Conservation (phyloP, 2,113 vertebrate genomes). For the Triplophysa dalaica region DNA sequence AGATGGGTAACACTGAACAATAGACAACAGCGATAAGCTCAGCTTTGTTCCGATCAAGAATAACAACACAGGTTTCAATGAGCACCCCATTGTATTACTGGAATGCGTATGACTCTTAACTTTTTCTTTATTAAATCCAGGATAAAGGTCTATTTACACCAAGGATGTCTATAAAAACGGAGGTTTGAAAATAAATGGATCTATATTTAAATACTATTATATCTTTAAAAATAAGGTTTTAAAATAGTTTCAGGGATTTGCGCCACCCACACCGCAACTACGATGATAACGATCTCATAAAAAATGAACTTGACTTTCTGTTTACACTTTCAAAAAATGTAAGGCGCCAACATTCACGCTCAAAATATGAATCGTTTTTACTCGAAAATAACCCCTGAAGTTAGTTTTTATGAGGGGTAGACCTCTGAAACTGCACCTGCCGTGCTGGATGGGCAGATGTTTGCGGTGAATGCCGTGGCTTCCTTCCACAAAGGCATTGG, state of each 20-base stretch:
- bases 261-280: too few species aligned
- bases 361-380: too few species aligned
- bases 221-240: too few species aligned
- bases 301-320: too few species aligned
- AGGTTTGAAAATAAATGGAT: too few species aligned
- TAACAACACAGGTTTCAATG: conserved; percentile 2
- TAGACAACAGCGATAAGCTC: neutral
- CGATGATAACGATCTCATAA: too few species aligned
- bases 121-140: neutral
- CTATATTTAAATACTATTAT: too few species aligned
- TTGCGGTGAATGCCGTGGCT: conserved; percentile 97
- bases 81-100: neutral
- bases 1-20: neutral
- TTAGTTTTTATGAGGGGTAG: neutral
- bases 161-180: too few species aligned
- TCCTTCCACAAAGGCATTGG: conserved; percentile 97
- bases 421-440: conserved; percentile 75
- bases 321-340: too few species aligned
- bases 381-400: neutral
- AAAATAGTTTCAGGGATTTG: too few species aligned
- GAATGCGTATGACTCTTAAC: neutral
- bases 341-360: too few species aligned
- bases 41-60: conserved; percentile 16
- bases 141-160: too few species aligned
- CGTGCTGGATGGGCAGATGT: conserved; percentile 95